Evolutionary conservation across 2,797 vertebrate species (phyloP).

Genomic region (Parotocinclus haroldoi): DNA sequence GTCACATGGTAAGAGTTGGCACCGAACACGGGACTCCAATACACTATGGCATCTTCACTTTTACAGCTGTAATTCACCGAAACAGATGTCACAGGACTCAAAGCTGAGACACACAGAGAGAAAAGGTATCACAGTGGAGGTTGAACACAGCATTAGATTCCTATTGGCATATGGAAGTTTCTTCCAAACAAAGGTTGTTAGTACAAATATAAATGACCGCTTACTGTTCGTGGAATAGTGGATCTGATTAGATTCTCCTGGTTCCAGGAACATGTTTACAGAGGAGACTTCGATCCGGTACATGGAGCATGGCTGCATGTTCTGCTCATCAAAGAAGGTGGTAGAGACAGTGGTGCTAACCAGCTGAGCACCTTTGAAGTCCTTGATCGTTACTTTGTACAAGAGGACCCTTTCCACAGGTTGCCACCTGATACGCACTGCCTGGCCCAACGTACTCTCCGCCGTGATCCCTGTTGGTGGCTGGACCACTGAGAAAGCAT

Average conservation of each 20-base stretch:
- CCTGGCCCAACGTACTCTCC: slow-evolving; percentile 15
- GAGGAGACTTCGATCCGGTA: slow-evolving; percentile 71
- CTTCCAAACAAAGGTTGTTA: not conserved
- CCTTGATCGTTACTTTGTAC: slow-evolving; percentile 57
- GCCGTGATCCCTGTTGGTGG: slow-evolving; percentile 58
- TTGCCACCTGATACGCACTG: slow-evolving; percentile 60
- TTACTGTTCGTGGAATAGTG: slow-evolving; percentile 71
- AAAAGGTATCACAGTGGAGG: not conserved
- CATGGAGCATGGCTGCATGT: slow-evolving; percentile 64
- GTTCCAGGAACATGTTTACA: slow-evolving; percentile 63
- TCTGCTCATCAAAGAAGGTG: slow-evolving; percentile 49
- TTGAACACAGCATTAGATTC: not conserved
- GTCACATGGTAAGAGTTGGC: slow-evolving; percentile 63
- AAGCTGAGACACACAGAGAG: slow-evolving; percentile 53
- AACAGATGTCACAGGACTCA: slow-evolving; percentile 60
- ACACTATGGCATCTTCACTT: slow-evolving; percentile 46
- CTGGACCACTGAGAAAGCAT: slow-evolving; percentile 56
- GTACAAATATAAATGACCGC: slow-evolving; percentile 23
- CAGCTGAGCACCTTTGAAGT: slow-evolving; percentile 22
- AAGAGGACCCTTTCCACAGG: slow-evolving; percentile 60
- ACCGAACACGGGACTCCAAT: slow-evolving; percentile 60
- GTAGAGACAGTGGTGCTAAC: not conserved
- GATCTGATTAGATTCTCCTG: slow-evolving; percentile 61
- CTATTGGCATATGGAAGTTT: not conserved
- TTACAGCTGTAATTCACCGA: slow-evolving; percentile 63